Percentiles rank a stretch among this genome's conserved stretches.
Conservation (phyloP, 2,797 vertebrate genomes). For the Tauraco hartlaubi region DNA sequence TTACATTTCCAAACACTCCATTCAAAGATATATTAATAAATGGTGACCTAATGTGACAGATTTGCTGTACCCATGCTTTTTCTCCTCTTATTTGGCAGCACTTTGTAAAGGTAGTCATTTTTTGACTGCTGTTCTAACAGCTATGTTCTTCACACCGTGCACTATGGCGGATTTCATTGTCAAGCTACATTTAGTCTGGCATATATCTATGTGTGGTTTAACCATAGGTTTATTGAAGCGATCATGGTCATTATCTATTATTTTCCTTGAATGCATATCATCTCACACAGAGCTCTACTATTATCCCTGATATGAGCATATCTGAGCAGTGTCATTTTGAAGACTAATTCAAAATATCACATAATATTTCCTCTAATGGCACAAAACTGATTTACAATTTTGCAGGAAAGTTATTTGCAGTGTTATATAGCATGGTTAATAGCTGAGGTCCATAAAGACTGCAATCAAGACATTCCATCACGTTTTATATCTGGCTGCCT, state of each 20-base stretch:
- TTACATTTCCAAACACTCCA: not conserved
- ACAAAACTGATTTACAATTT: not conserved
- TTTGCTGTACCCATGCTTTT: not conserved
- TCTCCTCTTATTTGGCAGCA: not conserved
- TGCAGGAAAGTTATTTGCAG: not conserved
- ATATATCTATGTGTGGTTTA: conserved; percentile 21
- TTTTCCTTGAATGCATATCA: not conserved
- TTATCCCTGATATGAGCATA: not conserved
- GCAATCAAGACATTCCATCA: not conserved
- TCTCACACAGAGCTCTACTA: not conserved
- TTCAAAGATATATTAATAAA: not conserved
- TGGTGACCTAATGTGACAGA: not conserved
- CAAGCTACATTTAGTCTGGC: conserved; percentile 16
- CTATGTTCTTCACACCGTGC: not conserved
- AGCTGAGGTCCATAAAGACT: not conserved
- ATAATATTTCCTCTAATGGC: not conserved
- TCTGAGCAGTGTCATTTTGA: not conserved
- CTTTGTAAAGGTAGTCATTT: not conserved
- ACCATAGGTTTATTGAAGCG: not conserved
- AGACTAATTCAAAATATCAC: conserved; percentile 24
- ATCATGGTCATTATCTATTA: conserved; percentile 3
- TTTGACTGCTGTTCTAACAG: not conserved
- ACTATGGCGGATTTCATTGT: not conserved
- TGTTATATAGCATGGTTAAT: not conserved
- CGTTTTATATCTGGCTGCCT: not conserved